Base-by-base conservation (phyloP, 2,888 invertebrate species). In the Himalopsyche japonica region DNA sequence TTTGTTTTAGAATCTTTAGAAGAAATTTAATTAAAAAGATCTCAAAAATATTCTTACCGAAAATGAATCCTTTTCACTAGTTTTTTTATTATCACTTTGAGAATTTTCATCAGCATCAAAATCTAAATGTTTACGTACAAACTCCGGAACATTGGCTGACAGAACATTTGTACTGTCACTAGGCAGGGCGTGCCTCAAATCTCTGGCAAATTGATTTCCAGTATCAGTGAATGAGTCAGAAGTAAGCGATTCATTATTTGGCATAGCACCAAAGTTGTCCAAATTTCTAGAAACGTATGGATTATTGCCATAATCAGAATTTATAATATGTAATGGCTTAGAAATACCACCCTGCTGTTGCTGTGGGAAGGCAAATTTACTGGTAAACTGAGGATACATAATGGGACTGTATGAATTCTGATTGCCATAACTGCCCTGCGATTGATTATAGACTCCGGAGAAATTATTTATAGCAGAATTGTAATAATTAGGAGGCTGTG, bases 381-480 rank as follows among this genome's bases (percentile, higher is more conserved):
- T 82, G 18, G 76, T 20, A 57, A 84, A 84, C 64, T 85, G 84
- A 37, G 85, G 85, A 70, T 81, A 85, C 82, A 85, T 85, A 3
- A 49, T 80, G 2, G 82, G 64, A 57, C 47, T 82, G 79, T 82
- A 83, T 8, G 80, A 30, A 20, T 78, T 80, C 48, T 79, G 79
- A 47, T 79, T 43, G 10, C 30, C 48, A 15, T 47, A 79, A 47
- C 49, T 27, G 20, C 70, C 18, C 27, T 27, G 48, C 15, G 70
- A 27, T 30, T 48, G 43, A 30, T 79, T 79, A 27, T 24, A 79
- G n/a, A 20, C 24, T 27, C 70, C 70, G 8, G 70, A 70, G 7
- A 30, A 70, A 70, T 70, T 70, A 47, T 79, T 79, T 5, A n/a
- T 34, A 2, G 77, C 34, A 34, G 43, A 37, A 77, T 34, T 77